Base-by-base conservation (phyloP, 1,140 invertebrate genomes). In the Thaumetopoea pityocampa region DNA sequence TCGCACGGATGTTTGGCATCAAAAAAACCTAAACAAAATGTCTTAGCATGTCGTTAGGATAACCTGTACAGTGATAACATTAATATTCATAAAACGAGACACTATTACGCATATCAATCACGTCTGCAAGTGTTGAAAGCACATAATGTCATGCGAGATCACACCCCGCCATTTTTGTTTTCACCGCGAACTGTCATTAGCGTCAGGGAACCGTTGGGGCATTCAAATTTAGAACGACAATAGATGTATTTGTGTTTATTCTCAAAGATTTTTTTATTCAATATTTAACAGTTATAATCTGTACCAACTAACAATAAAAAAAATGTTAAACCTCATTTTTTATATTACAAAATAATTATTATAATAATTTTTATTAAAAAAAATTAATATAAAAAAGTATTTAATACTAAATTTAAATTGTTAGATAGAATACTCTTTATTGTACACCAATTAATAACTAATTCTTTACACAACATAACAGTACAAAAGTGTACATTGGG, bases 31-130 rank as follows among this genome's bases (percentile, higher is more conserved):
- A 16, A 26, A 34, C 59, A 55, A 33, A 42, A 23, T 35, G 33
- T 45, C 22, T 40, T 43, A 36, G 17, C 27, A 43, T n/a, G n/a
- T 51, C 51, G 34, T 58, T 46, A 68, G 42, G 45, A 45, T 23
- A 61, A 70, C 66, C 64, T 67, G 64, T 51, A 65, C 54, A 67
- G 62, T 57, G 20, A 28, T 14, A 27, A 5, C 40, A 56, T 69
- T 60, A 69, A 71, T 72, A 70, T 70, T 70, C 62, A 70, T 65
- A 62, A 55, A 53, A 9, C 5, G 29, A 42, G 44, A 55, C 58
- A 52, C 28, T 59, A 69, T 74, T 72, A 58, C 59, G 68, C 68
- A 72, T 70, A 70, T 72, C 68, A 72, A 70, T 69, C 63, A 64
- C 51, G n/a, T 26, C 28, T 58, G 49, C 55, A 61, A 62, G 61